Evolutionary conservation across 2,888 invertebrate species (phyloP), one percentile per base, ranked within the genome.

Genomic region (Diaphora mendica): DNA sequence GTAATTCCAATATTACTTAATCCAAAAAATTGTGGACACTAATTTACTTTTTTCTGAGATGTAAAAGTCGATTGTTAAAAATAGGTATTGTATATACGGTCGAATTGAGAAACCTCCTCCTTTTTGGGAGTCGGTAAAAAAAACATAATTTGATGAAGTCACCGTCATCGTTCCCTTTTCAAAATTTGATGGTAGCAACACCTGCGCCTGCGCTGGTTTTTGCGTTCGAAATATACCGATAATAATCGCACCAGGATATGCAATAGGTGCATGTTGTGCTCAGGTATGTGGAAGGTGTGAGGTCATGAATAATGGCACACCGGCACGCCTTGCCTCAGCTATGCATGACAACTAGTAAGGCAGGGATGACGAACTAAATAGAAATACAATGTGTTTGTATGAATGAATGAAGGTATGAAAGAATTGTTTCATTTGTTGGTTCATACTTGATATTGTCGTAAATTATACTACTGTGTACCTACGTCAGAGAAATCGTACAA

Each of bases 271-370:
- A 75, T 71, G 48, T 66, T 39, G 55, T 68, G 71, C 65, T 71
- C 75, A 81, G 79, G 81, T 81, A 83, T 85, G 83, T 79, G 67
- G 74, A 78, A 83, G 83, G 83, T 85, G 83, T 83, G 85, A 83
- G 73, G 77, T 77, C 85, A 83, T 83, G 85, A 82, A 83, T 82
- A 83, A 83, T 84, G 79, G 64, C 64, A 39, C 64, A 68, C 79
- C 76, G 66, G 42, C 84, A 72, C 84, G 80, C 84, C 84, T 82
- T 68, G 79, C 62, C 71, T 74, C 73, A 83, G 84, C 84, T 82
- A 84, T 85, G 84, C 84, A 84, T 83, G 77, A 85, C 84, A 84
- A 85, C 64, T 80, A 71, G 67, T 68, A 66, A 84, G 59, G 70
- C 62, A 30, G 82, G 62, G 82, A 77, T 82, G 83, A 83, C 84